Evolutionary conservation across 1,140 invertebrate species (phyloP).

Genomic region (Aphelenchoides fujianensis): DNA sequence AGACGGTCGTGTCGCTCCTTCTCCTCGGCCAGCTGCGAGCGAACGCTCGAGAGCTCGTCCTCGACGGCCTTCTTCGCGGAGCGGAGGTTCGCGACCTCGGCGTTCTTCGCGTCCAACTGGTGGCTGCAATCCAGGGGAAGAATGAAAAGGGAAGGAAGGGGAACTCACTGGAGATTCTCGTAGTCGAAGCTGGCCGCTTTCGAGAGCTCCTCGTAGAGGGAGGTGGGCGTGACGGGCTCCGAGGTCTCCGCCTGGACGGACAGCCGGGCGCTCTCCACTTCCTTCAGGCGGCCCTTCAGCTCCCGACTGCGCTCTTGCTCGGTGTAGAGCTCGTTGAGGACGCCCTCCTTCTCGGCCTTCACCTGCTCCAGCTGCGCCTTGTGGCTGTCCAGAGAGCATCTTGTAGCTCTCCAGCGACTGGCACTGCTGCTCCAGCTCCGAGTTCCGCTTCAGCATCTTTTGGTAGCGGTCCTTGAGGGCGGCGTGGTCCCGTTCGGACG

Average conservation of each 20-base stretch:
- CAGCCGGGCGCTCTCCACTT: neutral
- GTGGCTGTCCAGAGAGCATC: neutral
- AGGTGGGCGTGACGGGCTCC: neutral
- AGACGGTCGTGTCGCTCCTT: neutral
- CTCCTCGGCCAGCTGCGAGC: neutral
- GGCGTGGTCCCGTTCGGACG: neutral
- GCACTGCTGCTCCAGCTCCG: slow-evolving; percentile 1
- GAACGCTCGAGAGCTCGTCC: neutral
- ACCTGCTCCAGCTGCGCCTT: neutral
- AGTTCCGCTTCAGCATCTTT: neutral
- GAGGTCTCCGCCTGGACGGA: neutral
- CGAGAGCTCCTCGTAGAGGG: neutral
- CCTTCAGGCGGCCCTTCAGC: neutral
- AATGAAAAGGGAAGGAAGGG: neutral
- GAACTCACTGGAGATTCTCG: neutral
- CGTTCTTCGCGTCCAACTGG: neutral
- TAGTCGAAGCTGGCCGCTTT: neutral
- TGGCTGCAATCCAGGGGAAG: neutral
- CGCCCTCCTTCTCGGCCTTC: neutral
- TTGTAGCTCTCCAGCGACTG: slow-evolving; percentile 10
- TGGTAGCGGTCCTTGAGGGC: slow-evolving; percentile 11
- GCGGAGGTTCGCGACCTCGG: neutral
- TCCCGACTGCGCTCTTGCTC: slow-evolving; percentile 1
- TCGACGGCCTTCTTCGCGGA: neutral
- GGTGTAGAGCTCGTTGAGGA: neutral